Evolutionary conservation across 2,888 invertebrate species (phyloP), one percentile per base, ranked within the genome.

Genomic region (Macaria liturata): DNA sequence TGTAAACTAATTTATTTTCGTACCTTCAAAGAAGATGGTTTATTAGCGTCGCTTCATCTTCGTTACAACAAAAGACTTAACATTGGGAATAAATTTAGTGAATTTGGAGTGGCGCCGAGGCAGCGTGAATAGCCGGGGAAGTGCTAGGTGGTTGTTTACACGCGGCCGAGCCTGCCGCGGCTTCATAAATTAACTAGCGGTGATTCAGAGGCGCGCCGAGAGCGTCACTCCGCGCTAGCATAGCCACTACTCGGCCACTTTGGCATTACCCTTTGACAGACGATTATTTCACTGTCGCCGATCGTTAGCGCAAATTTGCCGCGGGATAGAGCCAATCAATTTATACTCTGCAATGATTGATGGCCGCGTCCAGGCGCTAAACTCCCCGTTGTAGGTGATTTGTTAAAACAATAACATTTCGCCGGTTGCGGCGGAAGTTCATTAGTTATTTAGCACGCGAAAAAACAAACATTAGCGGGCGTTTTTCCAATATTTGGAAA

Each of bases 221-320:
- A 85, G 81, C 82, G 80, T 83, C 83, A 76, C 78, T 80, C 81
- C 74, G 69, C 83, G 75, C 77, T 72, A 71, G 72, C 74, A 75
- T 74, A 75, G 78, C 76, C 63, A 75, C 74, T 78, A 78, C 78
- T 77, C 67, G 77, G 76, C 77, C 78, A 76, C 76, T 84, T 90
- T 91, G 89, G 91, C 91, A 90, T 84, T 80, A 83, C 80, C 61
- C 73, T 87, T 81, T 87, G 90, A 89, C 89, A 90, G 81, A 75
- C 84, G 82, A 89, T 88, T 88, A 90, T 88, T 88, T 81, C 80
- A 76, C 81, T 86, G 89, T 89, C 87, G 74, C 70, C 83, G 80
- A 84, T 86, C 77, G 83, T 87, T 88, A 88, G 80, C 69, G 75
- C 83, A 83, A 84, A 84, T 85, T 80, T 81, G 78, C 80, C 77